These are phyloP conservation scores for Anorthoa munda DNA, from an alignment of 2,888 invertebrate genomes.

Conservation along the genomic window DNA sequence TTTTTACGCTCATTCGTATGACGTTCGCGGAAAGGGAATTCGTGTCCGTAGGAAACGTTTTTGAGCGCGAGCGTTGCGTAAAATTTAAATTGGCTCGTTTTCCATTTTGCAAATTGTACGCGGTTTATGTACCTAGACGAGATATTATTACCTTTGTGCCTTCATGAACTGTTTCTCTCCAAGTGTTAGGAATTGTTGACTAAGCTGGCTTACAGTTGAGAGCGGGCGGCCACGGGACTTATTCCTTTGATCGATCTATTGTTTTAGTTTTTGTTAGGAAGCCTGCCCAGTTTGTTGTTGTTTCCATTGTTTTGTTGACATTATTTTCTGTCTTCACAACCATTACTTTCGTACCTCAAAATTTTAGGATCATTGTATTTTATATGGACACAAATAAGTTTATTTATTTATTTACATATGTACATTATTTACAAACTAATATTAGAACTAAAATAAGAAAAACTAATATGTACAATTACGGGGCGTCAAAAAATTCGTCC, in stretches of 20 bases:
- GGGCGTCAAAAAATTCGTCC: too few relatives aligned
- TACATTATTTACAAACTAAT: too few relatives aligned
- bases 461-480: too few relatives aligned
- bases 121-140: slow-evolving; percentile 54
- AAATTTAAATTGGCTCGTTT: slow-evolving; percentile 79
- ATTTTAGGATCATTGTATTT: not conserved
- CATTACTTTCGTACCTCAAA: slow-evolving; percentile 12
- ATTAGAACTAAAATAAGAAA: too few relatives aligned
- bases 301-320: slow-evolving; percentile 5
- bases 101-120: slow-evolving; percentile 66
- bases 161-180: slow-evolving; percentile 44
- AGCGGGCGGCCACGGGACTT: slow-evolving; percentile 27
- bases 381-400: not conserved
- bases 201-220: slow-evolving; percentile 47
- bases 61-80: slow-evolving; percentile 68
- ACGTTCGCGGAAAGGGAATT: slow-evolving; percentile 76
- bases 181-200: slow-evolving; percentile 38
- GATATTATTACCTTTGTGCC: slow-evolving; percentile 52
- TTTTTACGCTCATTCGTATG: slow-evolving; percentile 78
- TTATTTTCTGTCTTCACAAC: slow-evolving; percentile 4
- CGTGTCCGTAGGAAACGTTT: slow-evolving; percentile 66
- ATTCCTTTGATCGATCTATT: slow-evolving; percentile 47
- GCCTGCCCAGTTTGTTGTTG: slow-evolving; percentile 30
- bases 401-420: too few relatives aligned
- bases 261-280: slow-evolving; percentile 43